Conservation (phyloP, 30 jellyfish, hydroid and myxozoan species). For the Sanderia malayensis region DNA sequence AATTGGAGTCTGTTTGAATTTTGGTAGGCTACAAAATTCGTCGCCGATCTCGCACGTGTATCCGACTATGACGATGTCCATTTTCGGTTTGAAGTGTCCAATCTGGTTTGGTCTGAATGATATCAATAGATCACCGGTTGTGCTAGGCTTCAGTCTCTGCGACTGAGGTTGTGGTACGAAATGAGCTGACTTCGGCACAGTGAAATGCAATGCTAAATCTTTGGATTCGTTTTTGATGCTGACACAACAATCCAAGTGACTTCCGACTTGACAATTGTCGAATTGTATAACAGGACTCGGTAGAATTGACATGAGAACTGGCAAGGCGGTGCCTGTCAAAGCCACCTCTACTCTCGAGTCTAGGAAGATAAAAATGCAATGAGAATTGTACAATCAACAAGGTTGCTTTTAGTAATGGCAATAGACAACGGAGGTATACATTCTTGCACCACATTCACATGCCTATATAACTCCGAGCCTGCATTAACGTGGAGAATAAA, state of each 20-base stretch:
- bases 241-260: conserved; percentile 31
- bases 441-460: no score
- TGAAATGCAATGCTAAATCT: conserved; percentile 55
- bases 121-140: conserved; percentile 52
- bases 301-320: conserved; percentile 69
- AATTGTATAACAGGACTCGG: conserved; percentile 69
- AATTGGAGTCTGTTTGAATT: conserved; percentile 47
- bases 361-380: no score
- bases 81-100: conserved; percentile 60
- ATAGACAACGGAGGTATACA: no score
- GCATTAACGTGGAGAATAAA: no score
- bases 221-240: conserved; percentile 69
- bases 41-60: conserved; percentile 42
- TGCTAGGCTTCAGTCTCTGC: conserved; percentile 54
- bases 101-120: conserved; percentile 82
- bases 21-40: conserved; percentile 39
- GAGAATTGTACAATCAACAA: no score
- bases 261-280: conserved; percentile 79
- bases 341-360: conserved; percentile 87
- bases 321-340: conserved; percentile 89
- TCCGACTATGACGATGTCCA: conserved; percentile 66
- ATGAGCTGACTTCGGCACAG: conserved; percentile 69
- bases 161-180: conserved; percentile 67
- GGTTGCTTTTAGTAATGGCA: no score
- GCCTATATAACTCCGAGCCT: no score